Percentiles rank a stretch among this genome's conserved stretches.
phyloP scores from a whole-genome alignment of 2,888 invertebrate genomes.

The Megamerina dolium region DNA sequence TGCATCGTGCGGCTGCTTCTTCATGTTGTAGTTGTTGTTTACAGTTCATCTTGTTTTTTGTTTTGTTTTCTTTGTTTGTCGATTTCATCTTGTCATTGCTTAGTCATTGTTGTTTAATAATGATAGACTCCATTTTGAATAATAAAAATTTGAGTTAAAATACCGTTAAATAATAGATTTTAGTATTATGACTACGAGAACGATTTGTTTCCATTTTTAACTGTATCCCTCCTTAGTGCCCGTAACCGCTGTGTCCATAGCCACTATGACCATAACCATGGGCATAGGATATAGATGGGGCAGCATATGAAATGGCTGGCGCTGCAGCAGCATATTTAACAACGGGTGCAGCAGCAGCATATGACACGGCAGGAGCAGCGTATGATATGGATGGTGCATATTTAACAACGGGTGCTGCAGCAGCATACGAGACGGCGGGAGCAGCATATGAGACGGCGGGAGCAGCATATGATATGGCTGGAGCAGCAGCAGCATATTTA shows the following conservation, averaged over 20 bases:
- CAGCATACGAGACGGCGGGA: constrained; percentile 18
- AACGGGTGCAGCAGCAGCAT: constrained; percentile 24
- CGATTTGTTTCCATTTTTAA: too few species aligned
- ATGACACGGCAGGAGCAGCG: constrained; percentile 22
- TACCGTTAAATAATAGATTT: too few species aligned
- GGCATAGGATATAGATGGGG: constrained; percentile 21
- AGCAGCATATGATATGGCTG: constrained; percentile 29
- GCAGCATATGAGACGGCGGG: constrained; percentile 21
- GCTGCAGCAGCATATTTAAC: constrained; percentile 21
- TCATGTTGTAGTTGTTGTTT: constrained; percentile 16
- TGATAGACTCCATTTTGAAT: too few species aligned
- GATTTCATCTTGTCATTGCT: background rate
- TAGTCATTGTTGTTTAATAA: too few species aligned
- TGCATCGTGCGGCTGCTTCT: constrained; percentile 24
- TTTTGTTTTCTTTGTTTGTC: constrained; percentile 7
- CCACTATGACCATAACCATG: constrained; percentile 15
- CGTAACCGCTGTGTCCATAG: constrained; percentile 18
- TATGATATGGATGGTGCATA: constrained; percentile 20
- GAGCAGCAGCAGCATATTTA: constrained; percentile 32
- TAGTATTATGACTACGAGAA: too few species aligned
- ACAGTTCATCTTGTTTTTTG: background rate
- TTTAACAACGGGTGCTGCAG: too few species aligned
- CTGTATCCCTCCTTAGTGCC: constrained; percentile 21
- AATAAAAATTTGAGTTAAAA: too few species aligned
- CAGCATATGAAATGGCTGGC: constrained; percentile 30